phyloP scores from a whole-genome alignment of 2,797 vertebrate genomes.

The Spea hammondii region DNA sequence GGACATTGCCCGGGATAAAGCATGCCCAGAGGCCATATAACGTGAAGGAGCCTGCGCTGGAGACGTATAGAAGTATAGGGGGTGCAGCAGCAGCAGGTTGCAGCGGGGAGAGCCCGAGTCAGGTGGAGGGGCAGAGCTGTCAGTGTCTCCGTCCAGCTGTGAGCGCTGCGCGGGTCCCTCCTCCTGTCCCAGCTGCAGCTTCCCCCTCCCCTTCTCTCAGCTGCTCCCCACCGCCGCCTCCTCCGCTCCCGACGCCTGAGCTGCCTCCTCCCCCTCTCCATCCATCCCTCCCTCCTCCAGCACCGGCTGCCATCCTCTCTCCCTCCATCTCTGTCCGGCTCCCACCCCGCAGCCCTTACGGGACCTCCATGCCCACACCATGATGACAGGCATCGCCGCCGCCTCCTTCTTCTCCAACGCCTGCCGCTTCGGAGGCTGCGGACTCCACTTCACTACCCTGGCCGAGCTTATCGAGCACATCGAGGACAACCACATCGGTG shows the following conservation, averaged over 20 bases:
- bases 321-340: conserved; percentile 70
- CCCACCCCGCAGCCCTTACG: conserved; percentile 72
- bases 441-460: conserved; percentile 89
- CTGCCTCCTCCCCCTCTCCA: conserved; percentile 53
- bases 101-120: neutral
- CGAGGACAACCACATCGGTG: conserved; percentile 96
- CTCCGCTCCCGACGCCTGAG: conserved; percentile 64
- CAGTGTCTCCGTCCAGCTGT: conserved; percentile 61
- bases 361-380: conserved; percentile 75
- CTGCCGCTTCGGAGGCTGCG: conserved; percentile 92
- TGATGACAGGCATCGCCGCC: conserved; percentile 97
- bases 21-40: too few relatives aligned
- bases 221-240: conserved; percentile 61
- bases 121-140: conserved; percentile 29
- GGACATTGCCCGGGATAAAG: too few relatives aligned
- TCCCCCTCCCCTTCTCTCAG: conserved; percentile 68
- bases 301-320: conserved; percentile 56
- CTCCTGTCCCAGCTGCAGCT: conserved; percentile 75
- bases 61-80: neutral
- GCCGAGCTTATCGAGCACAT: conserved; percentile 95
- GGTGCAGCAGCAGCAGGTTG: neutral
- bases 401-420: conserved; percentile 97
- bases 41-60: neutral
- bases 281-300: conserved; percentile 53
- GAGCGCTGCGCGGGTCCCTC: conserved; percentile 65